Percentiles rank a stretch among this genome's conserved stretches.
Evolutionary conservation across 1,140 invertebrate genomes (phyloP).

Genomic region (Latrodectus geometricus): DNA sequence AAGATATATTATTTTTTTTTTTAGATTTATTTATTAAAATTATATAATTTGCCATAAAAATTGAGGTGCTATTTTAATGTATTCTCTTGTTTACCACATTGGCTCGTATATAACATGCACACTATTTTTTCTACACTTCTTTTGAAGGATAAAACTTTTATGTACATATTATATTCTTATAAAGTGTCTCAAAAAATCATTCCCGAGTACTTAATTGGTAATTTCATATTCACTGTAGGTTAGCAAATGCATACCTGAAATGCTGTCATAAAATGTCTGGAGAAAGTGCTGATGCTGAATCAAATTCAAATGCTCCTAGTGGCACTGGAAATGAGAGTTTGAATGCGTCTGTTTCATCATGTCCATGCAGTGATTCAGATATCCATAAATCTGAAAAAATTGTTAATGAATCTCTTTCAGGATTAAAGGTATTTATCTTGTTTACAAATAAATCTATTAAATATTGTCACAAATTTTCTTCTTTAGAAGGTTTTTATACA

Average conservation of each 20-base stretch:
- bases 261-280: background rate
- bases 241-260: constrained; percentile 34
- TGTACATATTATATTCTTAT: background rate
- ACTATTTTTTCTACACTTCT: too few species aligned
- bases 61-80: too few species aligned
- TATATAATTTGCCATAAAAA: too few species aligned
- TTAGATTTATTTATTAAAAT: background rate
- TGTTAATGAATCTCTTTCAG: constrained; percentile 4
- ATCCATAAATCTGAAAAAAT: background rate
- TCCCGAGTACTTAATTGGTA: too few species aligned
- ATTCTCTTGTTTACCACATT: too few species aligned
- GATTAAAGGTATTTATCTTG: constrained; percentile 21
- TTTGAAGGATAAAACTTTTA: background rate
- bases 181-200: too few species aligned
- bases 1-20: background rate
- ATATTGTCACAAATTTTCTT: too few species aligned
- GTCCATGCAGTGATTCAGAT: background rate
- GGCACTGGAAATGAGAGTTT: background rate
- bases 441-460: too few species aligned
- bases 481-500: too few species aligned
- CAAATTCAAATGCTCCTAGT: background rate
- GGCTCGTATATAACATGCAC: too few species aligned
- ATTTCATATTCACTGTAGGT: constrained; percentile 5
- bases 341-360: too few species aligned
- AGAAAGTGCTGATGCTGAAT: constrained; percentile 10